Evolutionary conservation across 2,888 invertebrate species (phyloP), one percentile per base, ranked within the genome.

Genomic region (Xestia xanthographa): DNA sequence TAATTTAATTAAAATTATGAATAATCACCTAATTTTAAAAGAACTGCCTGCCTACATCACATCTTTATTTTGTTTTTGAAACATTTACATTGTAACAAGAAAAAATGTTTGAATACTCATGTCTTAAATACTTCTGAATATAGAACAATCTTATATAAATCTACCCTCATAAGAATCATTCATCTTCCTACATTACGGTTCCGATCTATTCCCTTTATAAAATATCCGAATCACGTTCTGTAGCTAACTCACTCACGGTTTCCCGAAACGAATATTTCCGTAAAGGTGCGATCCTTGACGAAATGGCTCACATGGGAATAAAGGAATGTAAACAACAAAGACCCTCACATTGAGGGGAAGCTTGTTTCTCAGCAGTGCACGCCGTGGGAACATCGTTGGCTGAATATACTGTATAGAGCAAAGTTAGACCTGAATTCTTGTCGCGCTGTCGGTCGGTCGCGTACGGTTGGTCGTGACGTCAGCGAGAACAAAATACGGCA

Each of bases 141-240:
- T 26, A 56, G 26, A 56, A 29, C 12, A 26, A 29, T 41, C 9
- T 26, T 20, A 72, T 48, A 5, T 43, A 63, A 12, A 66, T 68
- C 34, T 9, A 14, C 63, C 34, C 38, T n/a, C n/a, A 66, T 53
- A 63, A 20, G n/a, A 67, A n/a, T 38, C 29, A 75, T 82, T 38
- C 6, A 67, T 69, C 50, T 29, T 22, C 26, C 22, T 41, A 38
- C 0, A 53, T 66, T 12, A 45, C n/a, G 22, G 14, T 50, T 66
- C 20, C 48, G 70, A 60, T 63, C 53, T 41, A 60, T 68, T 38
- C 6, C 41, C 17, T 12, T 45, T 45, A 73, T 65, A 65, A 56
- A 70, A 74, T 76, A 80, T 74, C 71, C 67, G 63, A 60, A 84
- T 84, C 78, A 86, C 74, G 74, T 76, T 66, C 70, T 68, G 43